Base-by-base conservation (phyloP, 2,113 vertebrate genomes). In the Cisticola juncidis region DNA sequence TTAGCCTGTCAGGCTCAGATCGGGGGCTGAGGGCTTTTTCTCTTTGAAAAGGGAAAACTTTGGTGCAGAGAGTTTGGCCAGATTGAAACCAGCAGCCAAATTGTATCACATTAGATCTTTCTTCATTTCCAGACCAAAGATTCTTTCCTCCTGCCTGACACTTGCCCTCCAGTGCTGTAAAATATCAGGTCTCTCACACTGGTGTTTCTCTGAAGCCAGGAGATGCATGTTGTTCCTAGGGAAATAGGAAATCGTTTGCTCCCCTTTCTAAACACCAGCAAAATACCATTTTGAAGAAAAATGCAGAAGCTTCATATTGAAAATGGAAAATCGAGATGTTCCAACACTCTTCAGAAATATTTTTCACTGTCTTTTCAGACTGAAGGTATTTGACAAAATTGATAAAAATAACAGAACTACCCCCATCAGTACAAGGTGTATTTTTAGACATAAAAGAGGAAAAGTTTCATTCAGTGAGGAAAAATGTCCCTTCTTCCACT, bases 401-500 rank as follows among this genome's bases (percentile, higher is more conserved):
- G 76, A 88, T 45, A 73, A 85, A 96, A 94, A 61, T 82, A 88
- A 45, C 62, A 69, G 66, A 93, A 80, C 50, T 76, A 88, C 7
- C 28, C 17, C 66, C 26, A 76, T 80, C 68, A 85, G 23, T 12
- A 31, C 11, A 33, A 62, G 13, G 14, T 78, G 22, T 78, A 73
- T 81, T 90, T 95, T 92, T 73, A 86, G 71, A 92, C 65, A 33
- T 33, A 80, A 90, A 93, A 81, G 62, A 80, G 58, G 44, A 92
- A 71, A 89, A 72, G 50, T 85, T 91, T 73, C 33, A 36, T 79
- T 83, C 44, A 79, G 66, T 54, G 4, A 47, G 79, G 33, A 53
- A 76, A 31, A 53, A 76, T 76, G 33, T 45, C 26, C 53, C 35
- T 81, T n/a, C 65, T 88, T 88, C 38, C 62, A 29, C 66, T 93